Evolutionary conservation across 2,888 invertebrate species (phyloP), one percentile per base, ranked within the genome.

Genomic region (Andrena minutula): DNA sequence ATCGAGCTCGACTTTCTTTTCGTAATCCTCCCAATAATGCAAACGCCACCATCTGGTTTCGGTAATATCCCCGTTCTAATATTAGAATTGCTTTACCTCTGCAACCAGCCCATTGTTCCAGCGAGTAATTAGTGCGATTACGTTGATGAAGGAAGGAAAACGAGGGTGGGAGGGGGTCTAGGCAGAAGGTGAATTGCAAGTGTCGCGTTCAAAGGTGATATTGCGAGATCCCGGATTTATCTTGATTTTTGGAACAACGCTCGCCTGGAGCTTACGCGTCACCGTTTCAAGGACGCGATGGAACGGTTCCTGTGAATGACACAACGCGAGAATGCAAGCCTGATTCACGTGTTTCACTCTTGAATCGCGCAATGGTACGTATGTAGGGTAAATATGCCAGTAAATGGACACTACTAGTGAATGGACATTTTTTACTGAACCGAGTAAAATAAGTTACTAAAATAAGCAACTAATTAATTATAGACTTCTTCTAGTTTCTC

Each of bases 21-120:
- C 77, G 82, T 73, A 83, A 82, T 77, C 82, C 75, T 71, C 53
- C 70, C 74, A 74, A 81, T 81, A 81, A 74, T 73, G 81, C 80
- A 80, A 81, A 74, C 63, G 41, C 74, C 61, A 60, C 65, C 65
- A 70, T 80, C 81, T 80, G 74, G 58, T 74, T 69, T 80, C 80
- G 16, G 80, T 81, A 81, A 80, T 80, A 80, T 74, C 74, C 61
- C 69, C 51, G 53, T 60, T 82, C 81, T 70, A 23, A 75, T 82
- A 80, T 80, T 53, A 80, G 56, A 82, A 82, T 82, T 80, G 41
- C 70, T 60, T 26, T 47, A 30, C 64, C 41, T 35, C 49, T 26
- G 64, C 60, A 65, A 71, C 66, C 61, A 61, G 47, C 26, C 65
- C 65, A 82, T 82, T 82, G 81, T 80, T 75, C 35, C 65, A 30